Conservation (phyloP, 2,113 vertebrate species). For the Fulica atra region DNA sequence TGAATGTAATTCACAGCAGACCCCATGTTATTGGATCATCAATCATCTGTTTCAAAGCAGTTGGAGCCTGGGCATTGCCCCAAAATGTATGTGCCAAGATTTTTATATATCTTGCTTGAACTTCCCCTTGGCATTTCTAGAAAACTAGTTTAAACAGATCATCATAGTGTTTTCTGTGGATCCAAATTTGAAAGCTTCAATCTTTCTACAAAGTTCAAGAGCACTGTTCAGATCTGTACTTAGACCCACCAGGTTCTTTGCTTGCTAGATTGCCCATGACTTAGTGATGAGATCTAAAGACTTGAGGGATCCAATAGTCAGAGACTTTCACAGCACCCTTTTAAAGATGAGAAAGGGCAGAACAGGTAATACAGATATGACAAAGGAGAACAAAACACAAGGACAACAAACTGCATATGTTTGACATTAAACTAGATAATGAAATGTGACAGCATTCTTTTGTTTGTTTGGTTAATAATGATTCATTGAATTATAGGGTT, state of each 20-base stretch:
- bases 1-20: background rate
- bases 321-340: background rate
- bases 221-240: background rate
- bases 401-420: background rate
- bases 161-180: background rate
- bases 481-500: background rate
- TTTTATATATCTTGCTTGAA: background rate
- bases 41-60: background rate
- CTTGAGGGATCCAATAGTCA: background rate
- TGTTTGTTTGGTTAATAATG: background rate
- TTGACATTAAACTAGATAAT: background rate
- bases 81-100: background rate
- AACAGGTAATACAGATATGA: background rate
- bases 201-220: background rate
- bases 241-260: background rate
- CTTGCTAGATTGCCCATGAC: accelerated
- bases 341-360: background rate
- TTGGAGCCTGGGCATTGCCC: background rate
- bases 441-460: background rate
- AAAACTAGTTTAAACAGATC: background rate
- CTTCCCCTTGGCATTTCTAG: background rate
- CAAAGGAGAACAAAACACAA: background rate
- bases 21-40: background rate
- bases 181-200: background rate
- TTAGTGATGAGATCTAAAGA: background rate